phyloP scores from a whole-genome alignment of 2,888 invertebrate species.

The Julus scanicus region DNA sequence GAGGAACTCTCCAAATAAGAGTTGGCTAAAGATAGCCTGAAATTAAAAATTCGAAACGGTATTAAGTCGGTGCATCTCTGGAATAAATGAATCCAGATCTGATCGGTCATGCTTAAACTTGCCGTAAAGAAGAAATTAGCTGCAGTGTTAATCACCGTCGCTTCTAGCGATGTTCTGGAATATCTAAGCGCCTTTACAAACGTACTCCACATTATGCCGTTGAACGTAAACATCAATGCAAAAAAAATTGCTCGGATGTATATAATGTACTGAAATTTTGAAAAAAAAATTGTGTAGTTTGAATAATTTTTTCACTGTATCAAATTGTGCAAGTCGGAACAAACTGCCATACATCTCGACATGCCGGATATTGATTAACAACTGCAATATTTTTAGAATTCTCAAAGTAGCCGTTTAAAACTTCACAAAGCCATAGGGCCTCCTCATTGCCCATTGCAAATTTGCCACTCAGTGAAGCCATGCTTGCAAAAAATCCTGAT shows the following conservation, averaged over 20 bases:
- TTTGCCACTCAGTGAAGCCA: constrained; percentile 67
- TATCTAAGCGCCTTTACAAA: constrained; percentile 68
- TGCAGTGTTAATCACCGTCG: constrained; percentile 68
- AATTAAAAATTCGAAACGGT: constrained; percentile 58
- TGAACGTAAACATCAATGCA: constrained; percentile 66
- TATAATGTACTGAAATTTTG: constrained; percentile 63
- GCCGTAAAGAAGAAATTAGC: constrained; percentile 69
- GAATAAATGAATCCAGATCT: not conserved
- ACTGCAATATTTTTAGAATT: not conserved
- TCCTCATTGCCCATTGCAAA: constrained; percentile 65
- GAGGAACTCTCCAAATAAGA: constrained; percentile 77
- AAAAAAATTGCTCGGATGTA: constrained; percentile 64
- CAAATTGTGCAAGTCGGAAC: not conserved
- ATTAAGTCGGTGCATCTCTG: not conserved
- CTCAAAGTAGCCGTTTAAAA: constrained; percentile 49
- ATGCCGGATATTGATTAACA: constrained; percentile 54
- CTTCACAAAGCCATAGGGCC: constrained; percentile 63
- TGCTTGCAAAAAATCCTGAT: constrained; percentile 66
- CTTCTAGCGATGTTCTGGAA: constrained; percentile 67
- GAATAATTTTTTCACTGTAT: not conserved
- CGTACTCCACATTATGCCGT: constrained; percentile 68
- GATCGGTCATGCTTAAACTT: constrained; percentile 59
- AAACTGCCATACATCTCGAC: constrained; percentile 50
- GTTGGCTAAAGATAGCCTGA: constrained; percentile 78
- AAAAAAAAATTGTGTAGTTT: not conserved